phyloP scores from a whole-genome alignment of 2,888 invertebrate genomes.

The Sesamia inferens region DNA sequence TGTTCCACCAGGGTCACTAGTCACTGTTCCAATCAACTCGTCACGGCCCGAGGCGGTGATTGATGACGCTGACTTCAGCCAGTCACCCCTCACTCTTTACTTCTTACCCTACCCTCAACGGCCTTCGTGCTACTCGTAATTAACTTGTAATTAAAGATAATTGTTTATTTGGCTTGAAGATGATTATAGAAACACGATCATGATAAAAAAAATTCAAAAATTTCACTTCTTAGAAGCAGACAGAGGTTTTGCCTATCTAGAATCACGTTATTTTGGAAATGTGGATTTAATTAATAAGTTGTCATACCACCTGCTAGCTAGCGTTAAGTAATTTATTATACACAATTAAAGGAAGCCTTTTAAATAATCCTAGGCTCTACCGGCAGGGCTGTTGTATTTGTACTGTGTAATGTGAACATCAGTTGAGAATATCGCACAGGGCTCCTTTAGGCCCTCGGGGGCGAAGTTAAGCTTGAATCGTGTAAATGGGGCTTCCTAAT shows the following conservation, averaged over 20 bases:
- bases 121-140: conserved; percentile 19
- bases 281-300: neutral
- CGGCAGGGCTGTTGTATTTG: too few species aligned
- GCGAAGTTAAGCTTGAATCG: too few species aligned
- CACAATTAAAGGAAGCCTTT: too few species aligned
- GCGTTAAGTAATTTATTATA: too few species aligned
- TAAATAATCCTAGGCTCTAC: too few species aligned
- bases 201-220: neutral
- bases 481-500: too few species aligned
- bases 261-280: neutral
- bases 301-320: too few species aligned
- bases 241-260: neutral
- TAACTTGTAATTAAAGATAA: conserved; percentile 21
- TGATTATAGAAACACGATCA: conserved; percentile 19
- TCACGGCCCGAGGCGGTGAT: conserved; percentile 32
- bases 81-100: conserved; percentile 16
- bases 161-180: neutral
- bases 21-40: conserved; percentile 41
- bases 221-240: neutral
- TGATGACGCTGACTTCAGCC: conserved; percentile 22
- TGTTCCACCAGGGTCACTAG: neutral
- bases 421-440: too few species aligned
- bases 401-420: too few species aligned
- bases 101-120: too few species aligned
- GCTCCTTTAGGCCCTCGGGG: too few species aligned